Percentiles rank a stretch among this genome's conserved stretches.
These are phyloP conservation scores for Crocidura indochinensis DNA, from an alignment of 2,797 vertebrate genomes.

Conservation along the genomic window DNA sequence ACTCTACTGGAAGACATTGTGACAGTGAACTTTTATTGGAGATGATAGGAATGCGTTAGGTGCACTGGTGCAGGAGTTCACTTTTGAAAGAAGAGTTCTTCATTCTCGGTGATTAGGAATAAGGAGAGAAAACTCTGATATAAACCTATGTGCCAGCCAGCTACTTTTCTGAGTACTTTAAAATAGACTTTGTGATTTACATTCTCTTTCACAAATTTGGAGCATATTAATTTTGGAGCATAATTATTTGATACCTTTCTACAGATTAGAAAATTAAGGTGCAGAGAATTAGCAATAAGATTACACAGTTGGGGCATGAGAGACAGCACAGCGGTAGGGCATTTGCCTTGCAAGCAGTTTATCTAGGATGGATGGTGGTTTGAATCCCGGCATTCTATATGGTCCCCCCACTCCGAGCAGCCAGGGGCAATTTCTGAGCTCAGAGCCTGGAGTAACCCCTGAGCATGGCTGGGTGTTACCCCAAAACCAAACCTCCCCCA, in stretches of 20 bases:
- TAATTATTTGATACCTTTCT: too few species aligned
- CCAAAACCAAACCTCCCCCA: not conserved
- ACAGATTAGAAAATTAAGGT: too few species aligned
- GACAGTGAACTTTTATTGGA: not conserved
- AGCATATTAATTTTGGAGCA: too few species aligned
- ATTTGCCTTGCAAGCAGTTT: too few species aligned
- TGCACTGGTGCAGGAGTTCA: not conserved
- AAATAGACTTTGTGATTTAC: not conserved
- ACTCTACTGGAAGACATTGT: not conserved
- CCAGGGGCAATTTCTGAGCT: too few species aligned
- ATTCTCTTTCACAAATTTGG: not conserved
- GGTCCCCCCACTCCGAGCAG: too few species aligned
- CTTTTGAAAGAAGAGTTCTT: slow-evolving; percentile 7
- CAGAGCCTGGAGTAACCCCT: too few species aligned
- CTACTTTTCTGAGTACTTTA: not conserved
- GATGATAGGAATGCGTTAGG: not conserved
- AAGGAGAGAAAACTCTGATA: not conserved
- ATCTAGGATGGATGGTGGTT: too few species aligned
- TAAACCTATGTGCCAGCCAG: not conserved
- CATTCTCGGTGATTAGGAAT: not conserved
- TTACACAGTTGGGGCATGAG: not conserved
- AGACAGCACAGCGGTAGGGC: not conserved
- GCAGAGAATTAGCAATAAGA: too few species aligned
- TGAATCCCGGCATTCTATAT: too few species aligned
- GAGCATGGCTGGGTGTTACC: too few species aligned